Percentiles rank a stretch among this genome's conserved stretches.
Conservation (phyloP, 1,140 invertebrate genomes). For the Aradophagus sp. region DNA sequence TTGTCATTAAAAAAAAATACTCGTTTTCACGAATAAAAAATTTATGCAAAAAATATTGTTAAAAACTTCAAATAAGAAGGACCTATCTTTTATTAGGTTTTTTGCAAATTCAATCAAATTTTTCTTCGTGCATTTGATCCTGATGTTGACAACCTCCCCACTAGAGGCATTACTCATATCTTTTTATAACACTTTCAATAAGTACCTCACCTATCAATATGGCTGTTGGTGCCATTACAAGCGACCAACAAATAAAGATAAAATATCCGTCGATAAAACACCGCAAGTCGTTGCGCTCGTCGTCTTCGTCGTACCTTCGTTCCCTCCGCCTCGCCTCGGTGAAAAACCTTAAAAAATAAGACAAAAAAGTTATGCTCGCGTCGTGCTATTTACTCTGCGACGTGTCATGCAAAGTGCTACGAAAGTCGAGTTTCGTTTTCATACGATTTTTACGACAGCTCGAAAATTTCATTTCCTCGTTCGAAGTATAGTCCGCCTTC, state of each 20-base stretch:
- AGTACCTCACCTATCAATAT: conserved; percentile 22
- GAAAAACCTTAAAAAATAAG: no score
- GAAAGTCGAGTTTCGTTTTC: conserved; percentile 37
- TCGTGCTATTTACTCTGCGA: conserved; percentile 30
- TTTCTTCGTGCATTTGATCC: no score
- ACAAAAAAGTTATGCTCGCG: no score
- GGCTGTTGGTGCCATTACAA: conserved; percentile 10
- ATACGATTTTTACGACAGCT: conserved; percentile 39
- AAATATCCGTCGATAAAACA: conserved; percentile 21
- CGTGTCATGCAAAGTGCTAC: conserved; percentile 27
- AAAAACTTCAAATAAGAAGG: no score
- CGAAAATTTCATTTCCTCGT: conserved; percentile 41
- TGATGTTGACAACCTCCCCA: conserved; percentile 9
- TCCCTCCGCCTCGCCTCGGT: no score
- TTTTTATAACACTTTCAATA: conserved; percentile 28
- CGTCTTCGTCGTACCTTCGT: no score
- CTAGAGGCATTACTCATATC: conserved; percentile 1
- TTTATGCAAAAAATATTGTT: no score
- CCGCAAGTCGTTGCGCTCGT: no score
- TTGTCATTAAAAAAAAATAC: no score
- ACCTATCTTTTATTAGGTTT: no score
- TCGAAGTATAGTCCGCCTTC: conserved; percentile 34
- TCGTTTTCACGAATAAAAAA: no score
- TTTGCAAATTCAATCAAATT: no score
- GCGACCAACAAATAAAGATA: conserved; percentile 17